Base-by-base conservation (phyloP, 2,888 invertebrate species). In the Psococerastis gibbosa region DNA sequence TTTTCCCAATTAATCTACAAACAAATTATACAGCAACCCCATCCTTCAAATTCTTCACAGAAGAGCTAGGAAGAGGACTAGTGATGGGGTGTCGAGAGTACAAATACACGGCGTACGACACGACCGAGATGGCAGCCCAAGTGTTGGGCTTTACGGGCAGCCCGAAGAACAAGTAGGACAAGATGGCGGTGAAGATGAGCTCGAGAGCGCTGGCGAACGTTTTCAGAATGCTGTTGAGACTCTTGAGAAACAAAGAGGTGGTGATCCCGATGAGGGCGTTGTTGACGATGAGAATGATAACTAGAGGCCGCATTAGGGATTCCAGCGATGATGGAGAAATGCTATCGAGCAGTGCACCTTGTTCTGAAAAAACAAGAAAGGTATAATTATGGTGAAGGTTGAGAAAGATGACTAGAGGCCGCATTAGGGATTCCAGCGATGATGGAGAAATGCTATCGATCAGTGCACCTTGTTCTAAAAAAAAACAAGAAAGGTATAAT, bases 131-230 rank as follows among this genome's bases (percentile, higher is more conserved):
- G 6, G 91, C 78, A 48, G 84, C 52, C 2, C 80, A 65, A 3
- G 92, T 92, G 56, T 78, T 87, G 45, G 75, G 59, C 56, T 84
- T 77, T 51, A 94, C 81, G 2, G 83, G 72, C 60, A 91, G 89
- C 50, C 73, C 72, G 59, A 94, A 91, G 41, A 92, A 62, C 41
- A 87, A 57, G 68, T 82, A 87, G 54, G 88, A 85, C 1, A 91
- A 67, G 11, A 92, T 65, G 1, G 92, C 92, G 0, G 92, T 92
- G 54, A 94, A 81, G 43, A 91, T 68, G 23, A 94, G 63, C 58
- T 94, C 94, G 52, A 94, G 65, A 11, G 91, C 92, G 63, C 89
- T 87, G 1, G 94, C 94, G 62, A 92, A 94, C 0, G 89, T 91
- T 66, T 95, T 94, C 43, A 94, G 65, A 55, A 95, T 92, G 1